Evolutionary conservation across 2,113 vertebrate species (phyloP), one percentile per base, ranked within the genome.

Genomic region (Thalassoma bifasciatum): DNA sequence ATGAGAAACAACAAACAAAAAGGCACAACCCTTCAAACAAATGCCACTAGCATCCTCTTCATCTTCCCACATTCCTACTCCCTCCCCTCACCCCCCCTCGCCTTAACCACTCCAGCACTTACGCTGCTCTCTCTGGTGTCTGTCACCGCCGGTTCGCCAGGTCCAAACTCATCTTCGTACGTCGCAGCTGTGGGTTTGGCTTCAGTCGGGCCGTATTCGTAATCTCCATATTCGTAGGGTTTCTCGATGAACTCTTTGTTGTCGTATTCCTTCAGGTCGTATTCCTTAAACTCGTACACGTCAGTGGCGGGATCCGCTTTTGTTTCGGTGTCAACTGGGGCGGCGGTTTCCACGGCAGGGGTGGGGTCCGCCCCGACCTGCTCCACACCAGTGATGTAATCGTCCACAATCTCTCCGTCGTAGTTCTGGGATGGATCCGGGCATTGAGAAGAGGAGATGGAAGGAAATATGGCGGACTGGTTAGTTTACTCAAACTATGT

Each of bases 351-450:
- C 42, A 93, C 92, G 57, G 82, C 77, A 77, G 79, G 79, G 80
- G 95, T 96, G 84, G 94, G 90, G 69, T 96, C 95, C 60, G 88
- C 91, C 52, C 96, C 96, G 76, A 94, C 94, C 86, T 98, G 94
- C 87, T 98, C 96, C 93, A 95, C 95, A 84, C 96, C 97, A 62
- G 96, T 97, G 94, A 97, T 77, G 94, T 98, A 98, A 94, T 99
- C 97, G 88, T 99, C 96, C 87, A 95, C 94, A 84, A 96, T 96
- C 72, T 95, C 94, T 85, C 94, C 96, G 83, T 96, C 96, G 86
- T 93, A 94, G 60, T 78, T 95, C 95, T 97, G 93, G 24, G 30
- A 85, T 81, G 9, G 26, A 49, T 79, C 66, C 62, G 50, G 58
- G 65, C 30, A 36, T 77, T 12, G 21, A 21, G 71, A 44, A 60